These are phyloP conservation scores for Eurytoma adleriae DNA, from an alignment of 2,888 invertebrate genomes.

Conservation along the genomic window DNA sequence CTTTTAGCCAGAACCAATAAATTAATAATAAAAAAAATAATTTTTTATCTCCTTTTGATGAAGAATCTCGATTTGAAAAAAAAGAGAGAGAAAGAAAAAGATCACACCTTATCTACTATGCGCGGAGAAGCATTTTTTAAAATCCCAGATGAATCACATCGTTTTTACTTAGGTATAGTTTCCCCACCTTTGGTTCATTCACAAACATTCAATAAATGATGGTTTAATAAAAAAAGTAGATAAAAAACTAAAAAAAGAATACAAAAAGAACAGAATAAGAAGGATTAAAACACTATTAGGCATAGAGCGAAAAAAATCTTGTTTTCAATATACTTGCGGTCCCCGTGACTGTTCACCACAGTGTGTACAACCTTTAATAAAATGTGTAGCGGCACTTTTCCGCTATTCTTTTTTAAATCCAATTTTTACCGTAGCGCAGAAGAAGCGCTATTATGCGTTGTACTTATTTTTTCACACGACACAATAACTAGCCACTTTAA, in stretches of 20 bases:
- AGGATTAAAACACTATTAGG: slow-evolving; percentile 40
- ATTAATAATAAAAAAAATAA: background rate
- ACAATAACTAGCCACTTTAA: slow-evolving; percentile 26
- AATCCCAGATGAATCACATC: slow-evolving; percentile 41
- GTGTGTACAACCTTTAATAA: slow-evolving; percentile 27
- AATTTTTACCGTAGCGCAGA: slow-evolving; percentile 16
- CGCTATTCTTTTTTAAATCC: slow-evolving; percentile 16
- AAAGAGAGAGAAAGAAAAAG: slow-evolving; percentile 49
- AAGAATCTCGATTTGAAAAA: background rate
- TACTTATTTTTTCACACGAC: slow-evolving; percentile 27
- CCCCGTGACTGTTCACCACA: slow-evolving; percentile 48
- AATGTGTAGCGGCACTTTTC: slow-evolving; percentile 47
- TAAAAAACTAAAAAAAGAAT: slow-evolving; percentile 5
- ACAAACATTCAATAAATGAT: slow-evolving; percentile 43
- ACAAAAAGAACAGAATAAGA: slow-evolving; percentile 27
- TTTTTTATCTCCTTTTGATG: background rate
- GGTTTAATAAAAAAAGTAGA: background rate
- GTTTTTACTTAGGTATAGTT: slow-evolving; percentile 14
- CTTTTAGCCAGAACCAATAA: background rate
- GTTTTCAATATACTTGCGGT: slow-evolving; percentile 31
- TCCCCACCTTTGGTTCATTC: slow-evolving; percentile 40
- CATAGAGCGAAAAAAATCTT: slow-evolving; percentile 33
- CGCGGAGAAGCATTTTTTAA: slow-evolving; percentile 53
- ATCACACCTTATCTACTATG: slow-evolving; percentile 47
- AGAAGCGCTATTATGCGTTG: slow-evolving; percentile 33